Evolutionary conservation across 2,113 vertebrate genomes (phyloP).

Genomic region (Rhabdornis inornatus): DNA sequence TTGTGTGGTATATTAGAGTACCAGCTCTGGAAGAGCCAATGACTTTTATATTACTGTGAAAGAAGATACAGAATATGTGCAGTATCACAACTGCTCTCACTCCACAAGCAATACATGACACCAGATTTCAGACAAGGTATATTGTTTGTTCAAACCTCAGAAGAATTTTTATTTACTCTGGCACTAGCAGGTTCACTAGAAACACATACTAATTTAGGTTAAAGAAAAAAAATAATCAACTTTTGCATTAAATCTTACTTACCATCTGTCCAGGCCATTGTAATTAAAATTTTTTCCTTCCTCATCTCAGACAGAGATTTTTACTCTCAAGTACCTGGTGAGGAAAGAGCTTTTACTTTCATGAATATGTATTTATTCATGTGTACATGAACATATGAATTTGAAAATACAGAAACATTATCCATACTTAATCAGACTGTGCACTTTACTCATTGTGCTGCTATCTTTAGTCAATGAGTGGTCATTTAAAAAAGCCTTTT

Average conservation of each 20-base stretch:
- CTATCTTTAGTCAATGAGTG: background rate
- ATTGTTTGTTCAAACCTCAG: background rate
- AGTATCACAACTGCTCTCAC: background rate
- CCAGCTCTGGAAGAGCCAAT: background rate
- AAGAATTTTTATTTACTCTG: background rate
- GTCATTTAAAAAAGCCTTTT: background rate
- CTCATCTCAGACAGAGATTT: background rate
- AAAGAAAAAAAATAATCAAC: background rate
- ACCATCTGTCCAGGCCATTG: background rate
- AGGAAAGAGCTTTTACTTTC: background rate
- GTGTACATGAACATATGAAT: background rate
- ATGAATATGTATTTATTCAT: background rate
- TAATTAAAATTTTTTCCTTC: background rate
- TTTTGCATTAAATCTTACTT: background rate
- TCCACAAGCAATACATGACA: background rate
- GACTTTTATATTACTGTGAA: background rate
- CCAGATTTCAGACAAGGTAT: background rate
- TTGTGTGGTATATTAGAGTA: background rate
- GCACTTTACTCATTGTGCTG: background rate
- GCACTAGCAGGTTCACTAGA: background rate
- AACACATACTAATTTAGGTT: background rate
- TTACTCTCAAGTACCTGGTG: background rate
- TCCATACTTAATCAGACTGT: background rate
- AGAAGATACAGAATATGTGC: background rate
- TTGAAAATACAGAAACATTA: background rate